phyloP scores from a whole-genome alignment of 2,888 invertebrate genomes.

The Caenorhabditis angaria region DNA sequence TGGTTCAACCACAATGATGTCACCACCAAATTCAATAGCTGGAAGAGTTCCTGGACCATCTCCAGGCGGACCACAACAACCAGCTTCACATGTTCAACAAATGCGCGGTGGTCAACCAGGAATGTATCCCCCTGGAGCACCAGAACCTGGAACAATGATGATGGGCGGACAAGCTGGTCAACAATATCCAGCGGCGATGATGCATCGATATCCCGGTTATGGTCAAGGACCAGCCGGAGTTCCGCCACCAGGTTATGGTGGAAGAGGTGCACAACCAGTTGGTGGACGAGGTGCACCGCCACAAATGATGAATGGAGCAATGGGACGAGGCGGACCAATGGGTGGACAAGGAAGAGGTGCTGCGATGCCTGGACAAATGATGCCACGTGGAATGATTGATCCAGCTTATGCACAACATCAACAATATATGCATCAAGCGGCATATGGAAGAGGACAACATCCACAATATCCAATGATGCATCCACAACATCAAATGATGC shows the following conservation, averaged over 20 bases:
- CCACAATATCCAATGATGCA: constrained; percentile 40
- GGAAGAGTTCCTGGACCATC: constrained; percentile 42
- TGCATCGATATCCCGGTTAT: constrained; percentile 21
- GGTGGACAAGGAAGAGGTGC: constrained; percentile 20
- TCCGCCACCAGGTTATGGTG: constrained; percentile 12
- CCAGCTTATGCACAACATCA: constrained; percentile 23
- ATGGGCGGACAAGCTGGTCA: constrained; percentile 20
- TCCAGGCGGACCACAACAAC: constrained; percentile 40
- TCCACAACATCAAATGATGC: constrained; percentile 45
- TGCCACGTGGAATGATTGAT: constrained; percentile 32
- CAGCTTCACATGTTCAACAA: constrained; percentile 12
- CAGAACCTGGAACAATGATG: constrained; percentile 28
- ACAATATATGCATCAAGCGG: constrained; percentile 40
- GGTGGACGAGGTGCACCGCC: constrained; percentile 37
- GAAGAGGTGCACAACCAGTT: constrained; percentile 28
- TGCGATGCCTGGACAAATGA: constrained; percentile 31
- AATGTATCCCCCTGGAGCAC: constrained; percentile 24
- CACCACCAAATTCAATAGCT: constrained; percentile 42
- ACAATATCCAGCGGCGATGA: constrained; percentile 26
- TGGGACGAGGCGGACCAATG: background rate
- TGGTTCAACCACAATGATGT: constrained; percentile 49
- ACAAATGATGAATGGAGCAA: constrained; percentile 44
- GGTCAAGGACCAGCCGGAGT: constrained; percentile 6
- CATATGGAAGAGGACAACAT: constrained; percentile 32
- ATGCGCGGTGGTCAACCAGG: constrained; percentile 30